Base-by-base conservation (phyloP, 2,113 vertebrate species). In the Brachyhypopomus gauderio region DNA sequence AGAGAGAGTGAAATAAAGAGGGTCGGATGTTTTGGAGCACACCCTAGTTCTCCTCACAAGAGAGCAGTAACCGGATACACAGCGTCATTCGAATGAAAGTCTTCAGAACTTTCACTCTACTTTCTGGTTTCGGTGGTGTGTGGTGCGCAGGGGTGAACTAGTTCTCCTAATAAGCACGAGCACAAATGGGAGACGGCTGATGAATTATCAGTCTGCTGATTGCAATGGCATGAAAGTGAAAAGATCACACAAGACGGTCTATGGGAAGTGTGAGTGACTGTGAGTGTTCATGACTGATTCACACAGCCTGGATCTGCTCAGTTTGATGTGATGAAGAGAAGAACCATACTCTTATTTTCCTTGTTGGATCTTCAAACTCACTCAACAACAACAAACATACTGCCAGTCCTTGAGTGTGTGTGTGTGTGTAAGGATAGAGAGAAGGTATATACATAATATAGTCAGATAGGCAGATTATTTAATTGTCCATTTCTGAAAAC, bases 1-100 rank as follows among this genome's bases (percentile, higher is more conserved):
- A 63, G 64, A 78, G 48, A 70, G 25, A 71, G 20, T 27, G 22
- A 79, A 79, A 14, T 34, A 78, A 60, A 45, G 77, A 55, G 59
- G 52, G 64, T 38, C 58, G 79, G 56, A 30, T 30, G 66, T 81
- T 75, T 81, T 75, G 16, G 60, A 81, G n/a, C 79, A 75, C 60
- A 66, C 74, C 59, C 60, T 67, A 81, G 45, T 55, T 81, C 72
- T n/a, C 30, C 67, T 62, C 60, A 81, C 5, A 30, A 56, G 38
- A 81, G 16, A 67, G 45, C 66, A 81, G 74, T 81, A 81, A 81
- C 58, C 66, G 60, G 71, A 71, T 38, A 81, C 59, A 7, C 25
- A 4, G 4, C 55, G 1, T 81, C 74, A 81, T 81, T 81, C 74
- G 79, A n/a, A 73, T 75, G 71, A 81, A 66, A 81, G 72, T 80